A percentile compares a stretch with the other conserved stretches of the same genome.
phyloP scores from a whole-genome alignment of 1,140 invertebrate species.

The Triops cancriformis region DNA sequence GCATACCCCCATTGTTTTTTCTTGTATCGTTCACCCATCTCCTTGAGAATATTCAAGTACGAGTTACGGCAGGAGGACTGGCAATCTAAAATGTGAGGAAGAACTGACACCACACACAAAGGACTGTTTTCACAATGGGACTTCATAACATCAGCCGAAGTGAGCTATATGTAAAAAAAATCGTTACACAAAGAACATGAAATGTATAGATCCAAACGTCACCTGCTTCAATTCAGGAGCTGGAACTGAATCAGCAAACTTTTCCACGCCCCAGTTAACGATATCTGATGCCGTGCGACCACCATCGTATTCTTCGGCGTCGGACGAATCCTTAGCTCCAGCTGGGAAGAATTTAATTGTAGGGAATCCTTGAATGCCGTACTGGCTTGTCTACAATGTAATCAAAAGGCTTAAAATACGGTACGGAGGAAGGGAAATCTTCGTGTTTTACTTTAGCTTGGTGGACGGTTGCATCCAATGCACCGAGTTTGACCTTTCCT shows the following conservation, averaged over 20 bases:
- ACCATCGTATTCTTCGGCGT: conserved; percentile 70
- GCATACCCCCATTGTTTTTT: conserved; percentile 90
- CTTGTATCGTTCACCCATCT: conserved; percentile 86
- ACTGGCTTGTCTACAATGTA: conserved; percentile 43
- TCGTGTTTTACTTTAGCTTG: conserved; percentile 51
- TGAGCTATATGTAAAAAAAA: conserved; percentile 39
- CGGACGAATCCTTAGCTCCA: conserved; percentile 60
- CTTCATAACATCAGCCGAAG: conserved; percentile 53
- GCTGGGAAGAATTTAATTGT: conserved; percentile 92
- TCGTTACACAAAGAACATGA: not conserved
- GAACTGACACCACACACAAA: conserved; percentile 83
- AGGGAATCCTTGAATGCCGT: conserved; percentile 84
- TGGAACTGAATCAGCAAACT: conserved; percentile 73
- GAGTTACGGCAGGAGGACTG: conserved; percentile 86
- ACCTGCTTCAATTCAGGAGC: conserved; percentile 81
- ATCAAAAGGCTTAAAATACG: conserved; percentile 24
- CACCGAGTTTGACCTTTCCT: conserved; percentile 90
- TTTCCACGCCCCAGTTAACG: conserved; percentile 79
- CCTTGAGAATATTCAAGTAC: conserved; percentile 67
- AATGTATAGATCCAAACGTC: conserved; percentile 28
- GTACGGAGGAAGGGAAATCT: conserved; percentile 45
- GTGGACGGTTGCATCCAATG: conserved; percentile 91
- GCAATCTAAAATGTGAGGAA: conserved; percentile 97
- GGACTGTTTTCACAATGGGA: conserved; percentile 72
- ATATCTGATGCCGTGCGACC: conserved; percentile 88